These are phyloP conservation scores for Eupithecia pulchellata DNA, from an alignment of 2,888 invertebrate genomes.

Conservation along the genomic window DNA sequence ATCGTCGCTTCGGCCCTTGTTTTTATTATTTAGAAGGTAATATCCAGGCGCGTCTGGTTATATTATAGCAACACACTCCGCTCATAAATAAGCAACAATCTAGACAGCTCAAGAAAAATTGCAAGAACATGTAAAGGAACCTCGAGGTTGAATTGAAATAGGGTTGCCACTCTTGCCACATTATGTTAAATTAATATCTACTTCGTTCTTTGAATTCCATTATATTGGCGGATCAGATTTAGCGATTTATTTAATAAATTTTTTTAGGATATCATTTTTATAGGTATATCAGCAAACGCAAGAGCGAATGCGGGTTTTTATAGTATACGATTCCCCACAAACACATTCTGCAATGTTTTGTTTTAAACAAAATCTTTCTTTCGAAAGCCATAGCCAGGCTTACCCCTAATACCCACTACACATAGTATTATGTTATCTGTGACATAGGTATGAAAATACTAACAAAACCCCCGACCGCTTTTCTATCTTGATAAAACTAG, in stretches of 20 bases:
- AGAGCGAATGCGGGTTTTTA: background rate
- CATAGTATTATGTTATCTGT: too few species aligned
- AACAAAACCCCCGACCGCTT: background rate
- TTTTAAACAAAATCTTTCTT: background rate
- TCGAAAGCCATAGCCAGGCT: background rate
- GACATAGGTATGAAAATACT: background rate
- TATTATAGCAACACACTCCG: slow-evolving; percentile 7
- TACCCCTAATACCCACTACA: background rate
- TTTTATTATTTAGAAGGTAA: background rate
- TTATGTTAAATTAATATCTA: background rate
- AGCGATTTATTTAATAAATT: too few species aligned
- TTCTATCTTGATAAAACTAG: slow-evolving; percentile 10
- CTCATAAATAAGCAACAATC: slow-evolving; percentile 36
- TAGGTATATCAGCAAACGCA: background rate
- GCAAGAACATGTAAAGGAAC: slow-evolving; percentile 34
- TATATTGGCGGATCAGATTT: background rate
- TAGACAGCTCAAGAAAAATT: slow-evolving; percentile 35
- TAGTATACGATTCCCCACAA: background rate
- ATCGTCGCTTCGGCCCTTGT: background rate
- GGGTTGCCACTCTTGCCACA: slow-evolving; percentile 11
- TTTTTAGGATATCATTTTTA: background rate
- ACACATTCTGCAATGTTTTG: background rate
- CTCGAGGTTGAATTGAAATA: background rate
- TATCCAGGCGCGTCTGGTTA: slow-evolving; percentile 6
- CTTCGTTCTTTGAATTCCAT: background rate